Base-by-base conservation (phyloP, 2,797 vertebrate species). In the Carduelis carduelis region DNA sequence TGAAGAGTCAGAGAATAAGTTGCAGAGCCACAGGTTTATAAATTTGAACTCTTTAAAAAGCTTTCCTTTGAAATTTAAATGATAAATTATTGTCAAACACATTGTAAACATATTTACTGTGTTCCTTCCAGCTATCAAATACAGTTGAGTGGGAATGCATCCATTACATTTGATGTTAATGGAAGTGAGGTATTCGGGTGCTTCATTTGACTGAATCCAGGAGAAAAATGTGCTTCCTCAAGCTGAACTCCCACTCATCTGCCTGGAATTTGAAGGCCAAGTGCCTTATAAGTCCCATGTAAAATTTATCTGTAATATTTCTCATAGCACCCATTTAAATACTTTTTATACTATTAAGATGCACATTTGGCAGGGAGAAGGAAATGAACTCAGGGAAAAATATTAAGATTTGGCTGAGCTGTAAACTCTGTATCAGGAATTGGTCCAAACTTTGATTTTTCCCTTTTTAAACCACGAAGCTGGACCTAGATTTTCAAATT, bases 201-300 rank as follows among this genome's bases (percentile, higher is more conserved):
- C 37, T 61, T 83, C 78, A 32, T 82, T 87, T 92, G 53, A 71
- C 53, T 70, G 18, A 61, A 66, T 63, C 18, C 39, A 84, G 63
- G 72, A 59, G 47, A 85, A 93, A 95, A 89, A 81, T 49, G 39
- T 61, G 63, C 55, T 91, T 34, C 23, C 44, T 88, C 59, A 82
- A 88, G 76, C 44, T 84, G 77, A 91, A 90, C 77, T 93, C 83
- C 69, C 37, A 57, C 76, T 90, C 80, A 60, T 70, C 76, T 60
- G 34, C 74, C 69, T 82, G 44, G 57, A 93, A 69, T 91, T 69
- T 60, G 84, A 88, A 91, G 74, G 89, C 74, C 83, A 83, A 81
- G 32, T 69, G 72, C 59, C 26, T 56, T 71, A 23, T 50, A 92
- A 82, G 41, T 87, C 57, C 64, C 37, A 23, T 64, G 57, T 56